Conservation (phyloP, 2,113 vertebrate genomes). For the Eulacestoma nigropectus region DNA sequence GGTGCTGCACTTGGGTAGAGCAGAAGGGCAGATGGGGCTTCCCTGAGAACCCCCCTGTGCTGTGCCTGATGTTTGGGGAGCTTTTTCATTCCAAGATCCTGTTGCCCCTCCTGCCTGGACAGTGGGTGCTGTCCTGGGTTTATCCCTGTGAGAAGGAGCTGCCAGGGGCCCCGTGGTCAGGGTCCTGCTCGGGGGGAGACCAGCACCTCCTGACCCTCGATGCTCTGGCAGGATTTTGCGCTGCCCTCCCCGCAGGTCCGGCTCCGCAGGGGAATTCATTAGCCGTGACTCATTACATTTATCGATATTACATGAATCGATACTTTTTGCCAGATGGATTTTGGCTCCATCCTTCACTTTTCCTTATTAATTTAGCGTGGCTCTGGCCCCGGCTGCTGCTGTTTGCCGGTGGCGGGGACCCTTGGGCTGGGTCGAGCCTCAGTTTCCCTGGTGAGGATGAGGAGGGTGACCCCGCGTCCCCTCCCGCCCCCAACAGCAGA, state of each 20-base stretch:
- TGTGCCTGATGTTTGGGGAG: too few relatives aligned
- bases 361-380: not conserved
- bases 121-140: fast-evolving
- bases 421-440: not conserved
- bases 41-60: not conserved
- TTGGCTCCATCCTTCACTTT: not conserved
- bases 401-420: not conserved
- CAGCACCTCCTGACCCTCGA: fast-evolving
- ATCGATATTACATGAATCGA: not conserved
- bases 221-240: not conserved
- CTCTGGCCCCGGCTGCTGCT: not conserved
- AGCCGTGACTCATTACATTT: not conserved
- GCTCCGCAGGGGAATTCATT: not conserved
- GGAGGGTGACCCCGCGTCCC: fast-evolving
- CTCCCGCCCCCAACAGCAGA: not conserved
- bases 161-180: fast-evolving
- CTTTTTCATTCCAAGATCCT: not conserved
- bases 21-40: not conserved
- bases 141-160: not conserved
- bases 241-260: not conserved
- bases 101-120: not conserved
- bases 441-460: not conserved
- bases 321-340: not conserved
- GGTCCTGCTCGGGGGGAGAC: fast-evolving
- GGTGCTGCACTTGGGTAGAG: not conserved